These are phyloP conservation scores for Lacerta bilineata DNA, from an alignment of 2,797 vertebrate species.

Conservation along the genomic window DNA sequence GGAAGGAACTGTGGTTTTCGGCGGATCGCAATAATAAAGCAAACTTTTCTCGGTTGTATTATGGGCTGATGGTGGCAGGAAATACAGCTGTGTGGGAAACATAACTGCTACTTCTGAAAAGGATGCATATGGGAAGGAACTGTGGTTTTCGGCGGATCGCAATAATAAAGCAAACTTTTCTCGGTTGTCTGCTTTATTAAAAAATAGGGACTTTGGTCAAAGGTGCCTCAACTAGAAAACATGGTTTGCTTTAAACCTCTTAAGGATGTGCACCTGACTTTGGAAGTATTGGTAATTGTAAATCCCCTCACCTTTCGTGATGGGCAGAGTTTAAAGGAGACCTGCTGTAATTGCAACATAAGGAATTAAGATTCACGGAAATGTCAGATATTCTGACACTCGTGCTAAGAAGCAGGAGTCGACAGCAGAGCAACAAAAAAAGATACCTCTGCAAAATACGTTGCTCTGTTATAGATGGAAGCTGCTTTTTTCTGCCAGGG, in stretches of 20 bases:
- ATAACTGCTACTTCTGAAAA: constrained; percentile 28
- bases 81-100: constrained; percentile 36
- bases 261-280: neutral
- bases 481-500: neutral
- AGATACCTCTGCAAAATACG: neutral
- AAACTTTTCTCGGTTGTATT: neutral
- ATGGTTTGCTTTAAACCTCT: constrained; percentile 6
- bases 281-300: neutral
- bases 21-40: neutral
- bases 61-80: constrained; percentile 22
- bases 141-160: neutral
- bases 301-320: neutral
- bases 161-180: neutral
- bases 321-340: neutral
- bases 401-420: neutral
- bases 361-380: neutral
- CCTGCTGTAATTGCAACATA: neutral
- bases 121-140: constrained; percentile 7
- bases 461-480: neutral
- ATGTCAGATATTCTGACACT: neutral
- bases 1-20: constrained; percentile 2
- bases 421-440: neutral
- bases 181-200: neutral
- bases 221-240: neutral
- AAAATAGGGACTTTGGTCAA: neutral